Base-by-base conservation (phyloP, 2,797 vertebrate species). In the Garrulus glandarius region DNA sequence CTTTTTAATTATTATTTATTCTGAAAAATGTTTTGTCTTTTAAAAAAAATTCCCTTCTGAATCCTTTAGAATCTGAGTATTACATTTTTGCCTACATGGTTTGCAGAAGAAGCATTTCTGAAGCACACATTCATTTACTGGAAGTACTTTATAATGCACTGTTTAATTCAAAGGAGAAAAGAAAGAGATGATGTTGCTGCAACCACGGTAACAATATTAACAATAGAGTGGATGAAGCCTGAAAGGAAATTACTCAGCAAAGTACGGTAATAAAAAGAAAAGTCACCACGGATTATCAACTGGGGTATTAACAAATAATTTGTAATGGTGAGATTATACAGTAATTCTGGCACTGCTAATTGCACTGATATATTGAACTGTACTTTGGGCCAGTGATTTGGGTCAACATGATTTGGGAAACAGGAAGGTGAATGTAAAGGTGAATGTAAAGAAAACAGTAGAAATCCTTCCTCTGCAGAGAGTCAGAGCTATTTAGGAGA, bases 231-330 rank as follows among this genome's bases (percentile, higher is more conserved):
- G 61, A 74, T 43, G 71, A 91, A 89, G 65, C n/a, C 78, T 91
- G 93, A 92, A 93, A 96, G 91, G 82, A 96, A 93, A 94, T 93
- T 76, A 84, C 43, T 95, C 87, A 91, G 90, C 76, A 95, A 93
- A 96, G 92, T 18, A 43, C 1, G 4, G 17, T 77, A 92, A 91
- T 92, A 93, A 94, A 92, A 93, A 92, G 61, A 83, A 78, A 85
- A 95, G 55, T 90, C 79, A 80, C 43, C 72, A 23, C 57, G 61
- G 49, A 91, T 95, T 92, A 85, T 93, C 61, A 93, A 6, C 34
- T 50, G 32, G 26, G 19, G 21, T 92, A 86, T 84, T 87, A 93
- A 84, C 9, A 89, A 89, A 89, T 72, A 79, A 92, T 92, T 84
- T 91, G 68, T 80, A 88, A 74, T 77, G 34, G 29, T 63, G 78